Evolutionary conservation across 2,113 vertebrate species (phyloP), one percentile per base, ranked within the genome.

Genomic region (Larimichthys crocea): DNA sequence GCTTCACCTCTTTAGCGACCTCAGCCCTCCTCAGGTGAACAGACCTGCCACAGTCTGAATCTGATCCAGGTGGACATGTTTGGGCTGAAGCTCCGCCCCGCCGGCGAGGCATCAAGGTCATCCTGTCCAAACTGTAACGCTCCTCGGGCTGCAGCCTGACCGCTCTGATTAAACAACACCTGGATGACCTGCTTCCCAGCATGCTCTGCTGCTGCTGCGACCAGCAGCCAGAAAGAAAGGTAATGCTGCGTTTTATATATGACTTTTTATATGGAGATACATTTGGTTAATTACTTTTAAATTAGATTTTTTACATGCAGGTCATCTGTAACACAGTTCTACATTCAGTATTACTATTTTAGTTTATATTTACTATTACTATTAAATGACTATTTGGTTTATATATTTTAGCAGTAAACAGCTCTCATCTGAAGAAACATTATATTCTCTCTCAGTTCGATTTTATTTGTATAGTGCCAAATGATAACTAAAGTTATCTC

Each of bases 61-160:
- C 31, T 76, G 76, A 90, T 90, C 74, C 85, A 76, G 80, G 76
- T 76, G 26, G 83, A 91, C 74, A 17, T 75, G 77, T 73, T 77
- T 79, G 49, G 64, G 57, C 48, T 65, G 74, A 74, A 74, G 72
- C 52, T 29, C 64, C 19, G 1, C 29, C 72, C 75, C 55, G 48
- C 3, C 6, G 46, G 83, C 14, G 4, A 0, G 52, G 55, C 64
- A 52, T 84, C 86, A 87, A 86, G 88, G 86, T 91, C 75, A 4
- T 26, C 48, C 76, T 79, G 82, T 82, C 76, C 22, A 22, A 79
- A 66, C 29, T 5, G 56, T 56, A n/a, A 14, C 0, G 1, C 52
- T 63, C 85, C 87, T 62, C 55, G 0, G 81, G 85, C 71, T 73
- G 48, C 56, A 62, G 56, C 9, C 86, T 88, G 85, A 86, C 88